Evolutionary conservation across 2,113 vertebrate species (phyloP), one percentile per base, ranked within the genome.

Genomic region (Oncorhynchus tshawytscha): DNA sequence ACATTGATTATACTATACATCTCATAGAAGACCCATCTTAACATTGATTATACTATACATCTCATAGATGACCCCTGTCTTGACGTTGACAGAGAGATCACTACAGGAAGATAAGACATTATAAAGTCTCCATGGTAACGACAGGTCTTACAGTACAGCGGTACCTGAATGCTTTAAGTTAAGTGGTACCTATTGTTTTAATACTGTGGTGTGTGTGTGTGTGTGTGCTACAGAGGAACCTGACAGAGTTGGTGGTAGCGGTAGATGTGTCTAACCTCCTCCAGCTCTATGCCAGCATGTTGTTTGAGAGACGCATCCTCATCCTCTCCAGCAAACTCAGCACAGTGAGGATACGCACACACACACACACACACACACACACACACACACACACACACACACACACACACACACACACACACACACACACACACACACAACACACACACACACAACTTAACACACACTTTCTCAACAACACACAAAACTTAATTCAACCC

Each of bases 221-320:
- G 22, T 73, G 16, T 67, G 27, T 65, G 4, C 11, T 70, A 48
- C 88, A 97, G 96, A 95, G 96, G 88, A 97, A 97, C 85, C 86
- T 97, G 54, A 97, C 96, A 0, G 96, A 97, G 88, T 86, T 96
- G 78, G 94, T 97, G 69, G 95, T 97, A 60, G 95, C 96, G 0
- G 93, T 97, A 25, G 95, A 95, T 0, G 91, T 95, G 72, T 91
- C 93, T 54, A 96, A 95, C 80, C 92, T 97, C 77, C 82, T 97
- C 60, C 94, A 94, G 73, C 88, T 97, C 7, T 97, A 94, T 2
- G 94, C 95, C n/a, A 95, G 96, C 79, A 93, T 97, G 80, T 85
- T 97, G 77, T 95, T 94, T 2, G 96, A 97, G 86, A 90, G 96
- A 60, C 94, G 96, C 54, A 94, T 97, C 68, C 90, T 97, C 74